Evolutionary conservation across 2,888 invertebrate genomes (phyloP).

Genomic region (Ophioninae sp.): DNA sequence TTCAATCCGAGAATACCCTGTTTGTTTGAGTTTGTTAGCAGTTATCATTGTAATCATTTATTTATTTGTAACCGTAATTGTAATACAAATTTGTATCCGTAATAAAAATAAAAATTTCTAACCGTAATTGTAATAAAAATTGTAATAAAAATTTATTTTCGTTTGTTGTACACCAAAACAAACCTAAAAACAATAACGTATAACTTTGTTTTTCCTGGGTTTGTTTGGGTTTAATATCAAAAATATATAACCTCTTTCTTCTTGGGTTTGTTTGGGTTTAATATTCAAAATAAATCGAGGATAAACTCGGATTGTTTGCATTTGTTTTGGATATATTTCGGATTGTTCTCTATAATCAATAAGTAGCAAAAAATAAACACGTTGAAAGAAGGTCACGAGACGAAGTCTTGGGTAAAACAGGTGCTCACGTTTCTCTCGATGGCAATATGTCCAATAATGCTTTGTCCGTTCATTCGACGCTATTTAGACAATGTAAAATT

Average conservation of each 20-base stretch:
- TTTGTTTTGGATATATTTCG: not conserved
- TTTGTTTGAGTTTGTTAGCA: too few relatives aligned
- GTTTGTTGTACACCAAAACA: not conserved
- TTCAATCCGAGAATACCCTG: too few relatives aligned
- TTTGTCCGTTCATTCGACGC: constrained; percentile 36
- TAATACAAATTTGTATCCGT: not conserved
- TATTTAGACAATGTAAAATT: constrained; percentile 63
- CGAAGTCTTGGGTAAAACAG: constrained; percentile 26
- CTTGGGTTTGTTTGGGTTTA: too few relatives aligned
- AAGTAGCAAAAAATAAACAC: constrained; percentile 32
- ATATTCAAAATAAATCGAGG: too few relatives aligned
- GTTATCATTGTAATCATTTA: not conserved
- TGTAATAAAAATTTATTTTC: not conserved
- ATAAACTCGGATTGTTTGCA: too few relatives aligned
- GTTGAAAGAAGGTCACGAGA: constrained; percentile 48
- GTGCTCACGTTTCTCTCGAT: constrained; percentile 58
- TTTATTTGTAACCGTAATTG: not conserved
- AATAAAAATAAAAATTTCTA: not conserved
- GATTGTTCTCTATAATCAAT: constrained; percentile 34
- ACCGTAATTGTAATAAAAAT: not conserved
- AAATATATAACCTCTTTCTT: too few relatives aligned
- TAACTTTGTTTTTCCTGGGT: too few relatives aligned
- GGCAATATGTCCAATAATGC: constrained; percentile 41
- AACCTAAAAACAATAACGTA: too few relatives aligned
- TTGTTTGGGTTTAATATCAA: too few relatives aligned